These are phyloP conservation scores for Clytia hemisphaerica DNA, from an alignment of 30 jellyfish, hydroid and myxozoan genomes.

Conservation along the genomic window DNA sequence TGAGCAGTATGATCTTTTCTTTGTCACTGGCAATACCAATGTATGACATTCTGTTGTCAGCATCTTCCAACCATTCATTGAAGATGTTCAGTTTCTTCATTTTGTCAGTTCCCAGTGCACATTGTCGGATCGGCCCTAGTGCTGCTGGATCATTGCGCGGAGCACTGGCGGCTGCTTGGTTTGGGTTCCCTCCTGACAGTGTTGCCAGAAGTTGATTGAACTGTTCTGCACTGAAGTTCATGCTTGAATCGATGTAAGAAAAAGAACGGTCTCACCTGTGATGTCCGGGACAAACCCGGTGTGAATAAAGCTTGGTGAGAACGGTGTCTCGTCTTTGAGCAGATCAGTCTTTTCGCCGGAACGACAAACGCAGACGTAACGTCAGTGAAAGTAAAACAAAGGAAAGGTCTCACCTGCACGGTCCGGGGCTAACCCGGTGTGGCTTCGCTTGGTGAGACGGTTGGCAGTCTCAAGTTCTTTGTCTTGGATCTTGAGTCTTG, in stretches of 20 bases:
- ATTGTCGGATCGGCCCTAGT: conserved; percentile 30
- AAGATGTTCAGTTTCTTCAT: conserved; percentile 26
- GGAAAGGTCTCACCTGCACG: no score
- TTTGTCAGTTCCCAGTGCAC: conserved; percentile 22
- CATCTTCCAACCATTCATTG: conserved; percentile 19
- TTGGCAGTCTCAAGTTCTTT: no score
- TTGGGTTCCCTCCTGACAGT: conserved; percentile 13
- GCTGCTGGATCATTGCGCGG: conserved; percentile 22
- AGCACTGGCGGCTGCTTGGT: background rate
- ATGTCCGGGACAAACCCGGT: no score
- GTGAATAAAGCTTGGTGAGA: no score
- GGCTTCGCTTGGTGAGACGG: no score
- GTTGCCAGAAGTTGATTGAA: conserved; percentile 16
- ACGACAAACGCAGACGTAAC: no score
- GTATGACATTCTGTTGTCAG: background rate
- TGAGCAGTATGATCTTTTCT: conserved; percentile 26
- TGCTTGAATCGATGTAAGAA: background rate
- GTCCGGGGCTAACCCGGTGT: no score
- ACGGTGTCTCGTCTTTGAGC: no score
- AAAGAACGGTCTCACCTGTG: conserved; percentile 1
- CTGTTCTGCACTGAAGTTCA: conserved; percentile 18
- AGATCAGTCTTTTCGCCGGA: no score
- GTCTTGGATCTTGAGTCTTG: no score
- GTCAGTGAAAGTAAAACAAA: no score
- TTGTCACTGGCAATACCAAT: background rate